These are phyloP conservation scores for Oreotragus oreotragus DNA, from an alignment of 2,113 vertebrate species.

Conservation along the genomic window DNA sequence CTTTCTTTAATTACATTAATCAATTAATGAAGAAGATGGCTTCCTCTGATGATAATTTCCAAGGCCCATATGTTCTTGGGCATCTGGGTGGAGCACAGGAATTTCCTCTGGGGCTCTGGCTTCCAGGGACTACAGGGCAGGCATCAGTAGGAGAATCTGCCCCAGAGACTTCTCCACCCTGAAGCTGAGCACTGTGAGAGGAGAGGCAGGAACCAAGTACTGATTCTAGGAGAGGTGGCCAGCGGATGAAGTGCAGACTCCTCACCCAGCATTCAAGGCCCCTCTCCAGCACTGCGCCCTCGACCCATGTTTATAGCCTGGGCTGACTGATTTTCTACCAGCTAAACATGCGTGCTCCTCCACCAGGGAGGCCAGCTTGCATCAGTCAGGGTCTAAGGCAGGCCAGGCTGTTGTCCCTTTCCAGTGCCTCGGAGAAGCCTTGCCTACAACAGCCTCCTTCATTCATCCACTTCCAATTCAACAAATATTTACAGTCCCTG, in stretches of 20 bases:
- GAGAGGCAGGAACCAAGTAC: neutral
- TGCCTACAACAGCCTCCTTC: neutral
- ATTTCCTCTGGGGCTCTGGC: conserved; percentile 12
- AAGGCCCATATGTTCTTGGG: conserved; percentile 38
- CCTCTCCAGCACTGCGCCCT: neutral
- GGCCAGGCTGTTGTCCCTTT: neutral
- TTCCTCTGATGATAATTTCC: conserved; percentile 60
- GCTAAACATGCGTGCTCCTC: neutral
- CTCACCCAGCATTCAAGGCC: neutral
- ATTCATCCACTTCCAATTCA: neutral
- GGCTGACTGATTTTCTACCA: neutral
- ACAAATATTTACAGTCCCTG: neutral
- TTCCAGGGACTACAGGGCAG: neutral
- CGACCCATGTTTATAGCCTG: neutral
- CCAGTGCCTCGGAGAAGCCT: neutral
- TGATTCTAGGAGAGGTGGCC: neutral
- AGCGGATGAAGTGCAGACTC: neutral
- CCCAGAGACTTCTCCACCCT: neutral
- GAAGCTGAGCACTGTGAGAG: neutral
- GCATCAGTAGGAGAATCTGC: neutral
- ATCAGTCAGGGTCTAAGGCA: neutral
- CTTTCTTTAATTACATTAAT: conserved; percentile 78
- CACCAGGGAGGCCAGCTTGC: neutral
- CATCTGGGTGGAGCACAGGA: neutral
- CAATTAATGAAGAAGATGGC: conserved; percentile 74